phyloP scores from a whole-genome alignment of 2,113 vertebrate genomes.

The Pollimyrus isidori region DNA sequence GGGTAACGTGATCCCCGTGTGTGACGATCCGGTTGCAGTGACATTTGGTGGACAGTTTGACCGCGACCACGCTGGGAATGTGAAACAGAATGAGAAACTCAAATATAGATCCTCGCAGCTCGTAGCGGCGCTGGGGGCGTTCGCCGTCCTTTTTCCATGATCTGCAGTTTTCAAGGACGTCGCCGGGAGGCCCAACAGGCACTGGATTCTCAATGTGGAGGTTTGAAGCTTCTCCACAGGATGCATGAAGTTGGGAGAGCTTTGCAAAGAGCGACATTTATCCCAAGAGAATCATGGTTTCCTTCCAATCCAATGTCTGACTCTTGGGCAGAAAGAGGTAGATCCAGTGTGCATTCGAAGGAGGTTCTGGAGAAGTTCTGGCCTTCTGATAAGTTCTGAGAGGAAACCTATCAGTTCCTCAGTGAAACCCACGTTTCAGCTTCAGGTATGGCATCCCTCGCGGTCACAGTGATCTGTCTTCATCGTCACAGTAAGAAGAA shows the following conservation, averaged over 20 bases:
- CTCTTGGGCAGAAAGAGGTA: slow-evolving; percentile 43
- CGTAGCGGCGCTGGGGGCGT: neutral
- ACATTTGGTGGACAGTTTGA: slow-evolving; percentile 50
- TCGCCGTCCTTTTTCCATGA: neutral
- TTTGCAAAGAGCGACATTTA: neutral
- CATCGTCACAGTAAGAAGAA: slow-evolving; percentile 46
- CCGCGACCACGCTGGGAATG: slow-evolving; percentile 37
- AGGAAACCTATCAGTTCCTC: slow-evolving; percentile 65
- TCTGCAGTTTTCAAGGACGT: neutral
- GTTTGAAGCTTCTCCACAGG: neutral
- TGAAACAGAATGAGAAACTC: slow-evolving; percentile 44
- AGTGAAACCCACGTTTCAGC: slow-evolving; percentile 62
- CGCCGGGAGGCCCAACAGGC: neutral
- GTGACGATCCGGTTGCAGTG: slow-evolving; percentile 52
- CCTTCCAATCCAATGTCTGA: slow-evolving; percentile 20
- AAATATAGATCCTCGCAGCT: slow-evolving; percentile 50
- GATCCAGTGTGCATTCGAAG: slow-evolving; percentile 56
- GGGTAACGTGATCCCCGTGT: slow-evolving; percentile 49
- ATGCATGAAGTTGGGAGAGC: neutral
- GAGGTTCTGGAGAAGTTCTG: slow-evolving; percentile 40
- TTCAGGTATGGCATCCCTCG: slow-evolving; percentile 50
- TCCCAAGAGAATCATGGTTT: neutral
- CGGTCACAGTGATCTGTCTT: slow-evolving; percentile 47
- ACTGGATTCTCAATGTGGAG: neutral
- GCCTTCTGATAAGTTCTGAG: slow-evolving; percentile 47